Evolutionary conservation across 2,888 invertebrate species (phyloP).

Genomic region (Tipula confusa): DNA sequence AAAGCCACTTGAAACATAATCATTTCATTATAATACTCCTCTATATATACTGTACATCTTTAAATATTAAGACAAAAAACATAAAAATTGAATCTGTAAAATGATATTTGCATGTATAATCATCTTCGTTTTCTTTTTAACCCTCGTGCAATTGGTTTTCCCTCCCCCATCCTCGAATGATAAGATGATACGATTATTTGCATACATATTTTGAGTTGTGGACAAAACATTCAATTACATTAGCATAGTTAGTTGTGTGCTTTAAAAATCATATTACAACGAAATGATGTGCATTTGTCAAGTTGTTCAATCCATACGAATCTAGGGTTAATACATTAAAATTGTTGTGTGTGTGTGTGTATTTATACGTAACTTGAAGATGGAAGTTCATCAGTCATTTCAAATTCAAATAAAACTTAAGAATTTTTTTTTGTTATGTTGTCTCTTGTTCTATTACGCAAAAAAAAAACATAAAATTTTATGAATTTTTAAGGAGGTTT

Average conservation of each 20-base stretch:
- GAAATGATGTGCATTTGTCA: neutral
- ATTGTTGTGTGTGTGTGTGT: neutral
- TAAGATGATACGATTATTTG: neutral
- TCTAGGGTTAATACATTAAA: neutral
- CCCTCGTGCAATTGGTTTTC: neutral
- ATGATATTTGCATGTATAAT: neutral
- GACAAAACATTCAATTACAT: neutral
- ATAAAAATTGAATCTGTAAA: neutral
- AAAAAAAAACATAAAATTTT: neutral
- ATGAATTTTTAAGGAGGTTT: conserved; percentile 20
- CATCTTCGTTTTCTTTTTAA: neutral
- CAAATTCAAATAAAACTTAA: neutral
- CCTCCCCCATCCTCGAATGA: neutral
- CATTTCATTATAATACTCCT: conserved; percentile 5
- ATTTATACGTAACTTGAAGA: neutral
- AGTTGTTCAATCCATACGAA: neutral
- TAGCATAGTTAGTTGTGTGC: neutral
- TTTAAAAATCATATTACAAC: neutral
- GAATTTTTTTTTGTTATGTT: neutral
- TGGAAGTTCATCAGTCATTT: conserved; percentile 3
- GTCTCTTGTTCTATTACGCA: neutral
- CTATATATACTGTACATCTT: neutral
- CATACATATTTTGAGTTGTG: neutral
- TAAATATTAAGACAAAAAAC: conserved; percentile 8
- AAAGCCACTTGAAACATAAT: conserved; percentile 25